Evolutionary conservation across 2,797 vertebrate species (phyloP), one percentile per base, ranked within the genome.

Genomic region (Protosalanx chinensis): DNA sequence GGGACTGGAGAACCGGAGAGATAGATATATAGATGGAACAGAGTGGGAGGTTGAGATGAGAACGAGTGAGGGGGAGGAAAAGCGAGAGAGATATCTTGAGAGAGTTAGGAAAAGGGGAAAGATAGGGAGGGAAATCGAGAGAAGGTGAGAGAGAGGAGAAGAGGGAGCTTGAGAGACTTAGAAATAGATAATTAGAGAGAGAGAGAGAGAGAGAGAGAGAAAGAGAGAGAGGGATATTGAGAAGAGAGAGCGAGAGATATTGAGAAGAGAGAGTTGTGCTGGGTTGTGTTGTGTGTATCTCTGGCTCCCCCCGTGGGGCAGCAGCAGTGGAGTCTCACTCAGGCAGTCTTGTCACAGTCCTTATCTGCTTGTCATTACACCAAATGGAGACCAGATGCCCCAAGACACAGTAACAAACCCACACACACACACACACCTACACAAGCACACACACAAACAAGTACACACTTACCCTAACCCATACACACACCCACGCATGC

Each of bases 321-420:
- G 76, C 77, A 41, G 8, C 63, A 71, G 81, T 67, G 70, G 58
- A 75, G 64, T 74, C 76, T 77, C 81, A 86, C 84, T 74, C 70
- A 78, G 75, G 71, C 81, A 81, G 82, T 80, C 72, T 88, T 87
- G 84, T 91, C 88, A 88, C 88, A 64, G 85, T 82, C 85, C 86
- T 91, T 91, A 91, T 92, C 91, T 90, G 87, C 83, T 85, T 88
- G 85, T 79, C 84, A 89, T 90, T 91, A 87, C 77, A 68, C 68
- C 57, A 85, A 91, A 93, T 89, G 80, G 78, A 86, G 85, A 89
- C 82, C 90, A 92, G 88, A 91, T 90, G 90, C 68, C 72, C 61
- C 23, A 16, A 53, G 15, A 53, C 51, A 53, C 7, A 18, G 15
- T 83, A 82, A 81, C 79, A 83, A 27, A 27, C n/a, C n/a, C 57